phyloP scores from a whole-genome alignment of 2,888 invertebrate genomes.

The Stenichneumon culpator region DNA sequence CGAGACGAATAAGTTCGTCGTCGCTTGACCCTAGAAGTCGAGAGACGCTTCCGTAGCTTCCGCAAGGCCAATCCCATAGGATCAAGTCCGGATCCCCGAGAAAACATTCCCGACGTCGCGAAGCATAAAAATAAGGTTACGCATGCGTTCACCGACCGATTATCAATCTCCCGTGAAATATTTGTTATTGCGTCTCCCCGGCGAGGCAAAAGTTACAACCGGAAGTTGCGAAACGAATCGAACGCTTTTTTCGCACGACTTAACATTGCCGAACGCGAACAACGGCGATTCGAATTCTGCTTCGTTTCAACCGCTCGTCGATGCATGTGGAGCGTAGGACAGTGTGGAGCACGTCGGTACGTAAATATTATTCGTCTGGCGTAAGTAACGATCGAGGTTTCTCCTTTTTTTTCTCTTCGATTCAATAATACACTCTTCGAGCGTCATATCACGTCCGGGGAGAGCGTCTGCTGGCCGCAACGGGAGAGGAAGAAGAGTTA shows the following conservation, averaged over 20 bases:
- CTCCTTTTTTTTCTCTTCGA: slow-evolving; percentile 5
- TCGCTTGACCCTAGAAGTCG: slow-evolving; percentile 18
- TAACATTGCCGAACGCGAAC: background rate
- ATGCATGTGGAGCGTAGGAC: background rate
- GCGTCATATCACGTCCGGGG: slow-evolving; percentile 22
- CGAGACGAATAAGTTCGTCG: slow-evolving; percentile 35
- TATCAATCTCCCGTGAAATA: background rate
- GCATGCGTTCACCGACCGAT: background rate
- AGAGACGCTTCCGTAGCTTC: background rate
- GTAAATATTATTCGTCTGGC: slow-evolving; percentile 55
- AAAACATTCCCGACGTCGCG: background rate
- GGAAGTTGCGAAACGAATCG: background rate
- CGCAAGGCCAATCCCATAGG: background rate
- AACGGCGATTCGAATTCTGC: background rate
- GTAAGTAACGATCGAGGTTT: slow-evolving; percentile 41
- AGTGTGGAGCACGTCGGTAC: slow-evolving; percentile 9
- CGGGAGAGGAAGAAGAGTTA: slow-evolving; percentile 68
- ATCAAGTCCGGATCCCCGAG: background rate
- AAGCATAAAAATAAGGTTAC: slow-evolving; percentile 5
- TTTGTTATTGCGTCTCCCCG: slow-evolving; percentile 3
- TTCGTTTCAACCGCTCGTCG: background rate
- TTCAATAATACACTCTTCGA: slow-evolving; percentile 32
- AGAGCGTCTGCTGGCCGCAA: background rate
- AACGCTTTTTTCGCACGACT: background rate
- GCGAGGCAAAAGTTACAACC: background rate